Evolutionary conservation across 1,140 invertebrate genomes (phyloP).

Genomic region (Harpegnathos saltator): DNA sequence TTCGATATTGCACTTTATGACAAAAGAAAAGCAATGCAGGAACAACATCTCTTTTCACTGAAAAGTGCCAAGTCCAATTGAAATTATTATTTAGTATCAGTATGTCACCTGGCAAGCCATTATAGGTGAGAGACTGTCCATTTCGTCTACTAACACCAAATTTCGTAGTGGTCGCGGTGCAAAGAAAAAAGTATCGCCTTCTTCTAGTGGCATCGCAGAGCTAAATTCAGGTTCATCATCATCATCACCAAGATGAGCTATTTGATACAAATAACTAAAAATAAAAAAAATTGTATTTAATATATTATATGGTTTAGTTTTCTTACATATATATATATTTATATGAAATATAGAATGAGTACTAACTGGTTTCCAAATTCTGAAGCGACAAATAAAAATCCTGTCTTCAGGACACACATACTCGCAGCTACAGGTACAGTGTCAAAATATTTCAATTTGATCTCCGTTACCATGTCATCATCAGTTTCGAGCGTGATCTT

Average conservation of each 20-base stretch:
- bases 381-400: conserved; percentile 99
- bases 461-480: conserved; percentile 99
- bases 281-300: conserved; percentile 11
- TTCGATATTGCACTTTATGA: conserved; percentile 76
- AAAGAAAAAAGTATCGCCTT: conserved; percentile 99
- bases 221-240: conserved; percentile 99
- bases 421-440: conserved; percentile 98
- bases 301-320: too few species aligned
- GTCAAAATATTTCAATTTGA: conserved; percentile 99
- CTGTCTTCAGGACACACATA: conserved; percentile 99
- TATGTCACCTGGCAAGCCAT: conserved; percentile 91
- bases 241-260: conserved; percentile 99
- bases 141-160: conserved; percentile 98
- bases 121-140: conserved; percentile 98
- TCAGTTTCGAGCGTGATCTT: conserved; percentile 99
- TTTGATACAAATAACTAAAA: conserved; percentile 98
- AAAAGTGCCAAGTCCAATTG: conserved; percentile 66
- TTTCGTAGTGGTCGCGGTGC: conserved; percentile 97
- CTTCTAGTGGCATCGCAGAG: conserved; percentile 98
- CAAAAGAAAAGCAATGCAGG: conserved; percentile 71
- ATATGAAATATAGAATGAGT: not conserved
- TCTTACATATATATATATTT: too few species aligned
- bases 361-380: conserved; percentile 99
- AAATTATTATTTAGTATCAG: conserved; percentile 2
- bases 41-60: conserved; percentile 73